Base-by-base conservation (phyloP, 2,113 vertebrate species). In the Actenoides lindsayi region DNA sequence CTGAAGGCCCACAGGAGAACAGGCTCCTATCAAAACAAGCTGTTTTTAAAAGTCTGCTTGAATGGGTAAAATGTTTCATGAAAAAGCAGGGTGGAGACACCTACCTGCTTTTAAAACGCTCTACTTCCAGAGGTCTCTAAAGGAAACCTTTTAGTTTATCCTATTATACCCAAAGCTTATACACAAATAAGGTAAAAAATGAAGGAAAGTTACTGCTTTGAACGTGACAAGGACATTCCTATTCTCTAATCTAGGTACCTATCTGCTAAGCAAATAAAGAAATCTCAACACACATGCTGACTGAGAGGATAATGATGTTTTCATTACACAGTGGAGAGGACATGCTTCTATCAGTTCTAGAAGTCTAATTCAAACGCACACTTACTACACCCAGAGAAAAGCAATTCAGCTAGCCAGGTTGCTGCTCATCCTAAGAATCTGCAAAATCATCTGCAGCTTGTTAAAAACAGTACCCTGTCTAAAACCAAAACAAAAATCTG, bases 11-110 rank as follows among this genome's bases (percentile, higher is more conserved):
- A 98, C 98, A 98, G 98, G 98, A 98, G 98, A 98, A 98, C 97
- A 98, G 97, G 77, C 98, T 98, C 98, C 98, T 98, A 98, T 98
- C 98, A 98, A 98, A 98, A 98, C 98, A 98, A 98, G 98, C 98
- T 98, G 98, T 98, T 98, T 98, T 98, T 95, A 98, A 98, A 98
- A 98, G 98, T 98, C 98, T 98, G 97, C 96, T 95, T 98, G 98
- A 98, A 98, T 98, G 96, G 98, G 96, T 93, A 98, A 98, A 98
- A 98, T 83, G 96, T 97, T 98, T 97, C 97, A 97, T 97, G 97
- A 96, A 98, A 95, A 98, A 98, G 96, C 97, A 98, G 97, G 97
- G 98, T 98, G 97, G 97, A 98, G 97, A 97, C 97, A 97, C 98
- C 97, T 98, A 98, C 97, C 97, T 98, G 97, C 97, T 98, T 98